Evolutionary conservation across 1,140 invertebrate species (phyloP), one percentile per base, ranked within the genome.

Genomic region (Leptopilina boulardi): DNA sequence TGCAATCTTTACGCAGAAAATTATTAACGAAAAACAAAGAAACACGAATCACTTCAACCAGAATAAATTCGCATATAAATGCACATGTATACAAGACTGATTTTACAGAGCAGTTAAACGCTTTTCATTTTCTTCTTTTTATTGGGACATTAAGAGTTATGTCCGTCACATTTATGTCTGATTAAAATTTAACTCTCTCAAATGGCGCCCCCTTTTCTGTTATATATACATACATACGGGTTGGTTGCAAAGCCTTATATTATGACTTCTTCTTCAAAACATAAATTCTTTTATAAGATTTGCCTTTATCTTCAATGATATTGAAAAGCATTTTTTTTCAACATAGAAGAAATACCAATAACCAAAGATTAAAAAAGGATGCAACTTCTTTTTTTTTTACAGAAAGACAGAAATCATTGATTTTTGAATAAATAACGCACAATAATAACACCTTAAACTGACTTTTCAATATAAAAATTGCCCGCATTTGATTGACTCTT

Each of bases 111-210:
- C 47, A 51, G 47, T 51, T 51, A 51, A 74, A 74, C 83, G 85
- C 84, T 87, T 87, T 86, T 86, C 86, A 86, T 87, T 87, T 87
- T 84, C 83, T 82, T 76, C 80, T 85, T 87, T 88, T 88, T 87
- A 88, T 88, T 86, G 83, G 81, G 80, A 83, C 83, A 83, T 88
- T 87, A 87, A 88, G 88, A 88, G 87, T 88, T 88, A 88, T 85
- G 86, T 80, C 81, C 74, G 83, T 82, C 82, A 80, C 87, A 85
- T 88, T 88, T 88, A 87, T 85, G 83, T 84, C 85, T 85, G 86
- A 88, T 88, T 88, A 88, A 88, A 87, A 85, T 88, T 88, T 87
- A 84, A 87, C 84, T 86, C 85, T 72, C 41, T 41, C 54, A 47
- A 38, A 74, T 71, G 47, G 47, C 47, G 47, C 47, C 47, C n/a